phyloP scores from a whole-genome alignment of 2,113 vertebrate species.

The Nannospalax galili region DNA sequence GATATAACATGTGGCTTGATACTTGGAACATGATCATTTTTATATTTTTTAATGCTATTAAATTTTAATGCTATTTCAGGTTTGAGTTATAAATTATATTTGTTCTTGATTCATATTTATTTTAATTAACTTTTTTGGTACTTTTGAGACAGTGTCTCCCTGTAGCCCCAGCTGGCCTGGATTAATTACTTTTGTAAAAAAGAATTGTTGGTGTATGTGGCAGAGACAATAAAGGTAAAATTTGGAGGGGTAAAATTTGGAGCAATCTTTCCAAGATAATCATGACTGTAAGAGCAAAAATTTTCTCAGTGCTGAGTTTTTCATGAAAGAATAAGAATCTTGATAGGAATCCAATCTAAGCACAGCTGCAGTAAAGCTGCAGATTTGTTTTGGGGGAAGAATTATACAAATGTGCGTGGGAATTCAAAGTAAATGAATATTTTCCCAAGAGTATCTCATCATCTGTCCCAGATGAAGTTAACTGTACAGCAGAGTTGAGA shows the following conservation, averaged over 20 bases:
- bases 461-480: conserved; percentile 31
- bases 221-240: conserved; percentile 50
- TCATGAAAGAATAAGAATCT: conserved; percentile 74
- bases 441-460: conserved; percentile 49
- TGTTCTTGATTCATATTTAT: conserved; percentile 44
- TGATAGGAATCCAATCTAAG: conserved; percentile 80
- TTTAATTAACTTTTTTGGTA: not conserved
- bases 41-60: not conserved
- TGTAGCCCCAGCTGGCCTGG: no score
- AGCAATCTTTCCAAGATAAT: conserved; percentile 66
- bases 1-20: not conserved
- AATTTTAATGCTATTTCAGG: conserved; percentile 14
- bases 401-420: conserved; percentile 65
- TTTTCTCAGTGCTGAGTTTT: conserved; percentile 58
- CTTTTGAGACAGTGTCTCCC: no score
- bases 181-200: no score
- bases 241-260: conserved; percentile 54
- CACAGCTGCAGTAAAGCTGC: conserved; percentile 85
- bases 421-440: conserved; percentile 38
- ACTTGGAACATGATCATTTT: not conserved
- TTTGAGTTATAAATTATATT: conserved; percentile 25
- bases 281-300: conserved; percentile 45
- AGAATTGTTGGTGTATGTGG: not conserved
- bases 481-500: not conserved
- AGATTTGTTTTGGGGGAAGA: conserved; percentile 74